Evolutionary conservation across 2,113 vertebrate genomes (phyloP).

Genomic region (Pteronura brasiliensis): DNA sequence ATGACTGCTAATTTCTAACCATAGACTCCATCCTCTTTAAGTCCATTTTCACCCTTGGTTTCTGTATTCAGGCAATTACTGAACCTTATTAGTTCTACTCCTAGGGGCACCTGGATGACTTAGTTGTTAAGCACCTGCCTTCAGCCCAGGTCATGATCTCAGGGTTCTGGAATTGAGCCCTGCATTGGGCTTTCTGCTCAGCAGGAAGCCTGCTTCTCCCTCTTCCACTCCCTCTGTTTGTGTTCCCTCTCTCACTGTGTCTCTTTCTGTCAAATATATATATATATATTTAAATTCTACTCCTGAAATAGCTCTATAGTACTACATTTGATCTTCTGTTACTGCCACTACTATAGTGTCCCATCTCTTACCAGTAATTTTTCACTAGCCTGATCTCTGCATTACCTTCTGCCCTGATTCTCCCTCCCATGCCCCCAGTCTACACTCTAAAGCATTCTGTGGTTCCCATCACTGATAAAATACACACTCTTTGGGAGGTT

Average conservation of each 20-base stretch:
- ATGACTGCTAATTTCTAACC: slow-evolving; percentile 35
- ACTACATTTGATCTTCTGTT: background rate
- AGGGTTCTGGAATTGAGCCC: too few relatives aligned
- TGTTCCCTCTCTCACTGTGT: too few relatives aligned
- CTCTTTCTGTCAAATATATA: too few relatives aligned
- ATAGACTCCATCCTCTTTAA: background rate
- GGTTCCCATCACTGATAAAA: background rate
- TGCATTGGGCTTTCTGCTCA: too few relatives aligned
- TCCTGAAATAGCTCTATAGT: slow-evolving; percentile 18
- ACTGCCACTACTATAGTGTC: background rate
- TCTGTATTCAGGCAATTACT: background rate
- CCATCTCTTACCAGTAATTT: background rate
- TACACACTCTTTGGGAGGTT: background rate
- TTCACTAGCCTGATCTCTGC: background rate
- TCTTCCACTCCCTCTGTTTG: too few relatives aligned
- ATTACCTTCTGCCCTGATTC: background rate
- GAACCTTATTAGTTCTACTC: background rate
- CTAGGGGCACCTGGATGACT: too few relatives aligned
- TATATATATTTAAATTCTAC: background rate
- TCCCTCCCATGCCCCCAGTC: background rate
- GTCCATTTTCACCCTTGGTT: background rate
- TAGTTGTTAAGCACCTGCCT: too few relatives aligned
- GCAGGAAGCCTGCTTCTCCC: too few relatives aligned
- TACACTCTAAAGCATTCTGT: background rate
- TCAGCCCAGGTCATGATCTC: too few relatives aligned